A percentile compares a stretch with the other conserved stretches of the same genome.
Conservation (phyloP, 2,888 invertebrate species). For the Parnassius glacialis region DNA sequence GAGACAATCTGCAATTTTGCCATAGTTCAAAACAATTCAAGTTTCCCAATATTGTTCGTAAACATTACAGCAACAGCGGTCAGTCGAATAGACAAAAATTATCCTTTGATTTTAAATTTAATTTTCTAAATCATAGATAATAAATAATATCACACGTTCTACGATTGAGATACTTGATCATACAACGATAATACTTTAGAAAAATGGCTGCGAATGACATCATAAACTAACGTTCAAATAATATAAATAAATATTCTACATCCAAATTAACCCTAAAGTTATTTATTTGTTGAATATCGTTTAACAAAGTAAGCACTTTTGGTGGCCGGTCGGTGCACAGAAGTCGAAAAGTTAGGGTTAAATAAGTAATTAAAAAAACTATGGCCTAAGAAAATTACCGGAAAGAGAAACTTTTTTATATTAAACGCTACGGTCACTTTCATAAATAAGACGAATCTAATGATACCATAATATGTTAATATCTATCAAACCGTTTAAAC, state of each 20-base stretch:
- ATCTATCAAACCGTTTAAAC: too few species aligned
- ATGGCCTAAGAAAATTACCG: too few species aligned
- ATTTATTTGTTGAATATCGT: not conserved
- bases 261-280: not conserved
- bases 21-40: not conserved
- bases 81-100: not conserved
- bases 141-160: not conserved
- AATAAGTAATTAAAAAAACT: too few species aligned
- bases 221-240: not conserved
- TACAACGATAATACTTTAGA: conserved; percentile 3
- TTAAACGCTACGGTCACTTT: too few species aligned
- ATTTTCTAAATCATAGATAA: not conserved
- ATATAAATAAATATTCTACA: conserved; percentile 3
- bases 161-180: not conserved
- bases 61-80: not conserved
- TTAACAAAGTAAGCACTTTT: not conserved
- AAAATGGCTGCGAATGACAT: not conserved
- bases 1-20: not conserved
- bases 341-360: too few species aligned
- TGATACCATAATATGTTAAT: too few species aligned
- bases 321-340: not conserved
- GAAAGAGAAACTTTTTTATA: too few species aligned
- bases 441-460: too few species aligned
- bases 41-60: not conserved
- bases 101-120: not conserved